Conservation (phyloP, 2,888 invertebrate species). For the Andrena chrysosceles region DNA sequence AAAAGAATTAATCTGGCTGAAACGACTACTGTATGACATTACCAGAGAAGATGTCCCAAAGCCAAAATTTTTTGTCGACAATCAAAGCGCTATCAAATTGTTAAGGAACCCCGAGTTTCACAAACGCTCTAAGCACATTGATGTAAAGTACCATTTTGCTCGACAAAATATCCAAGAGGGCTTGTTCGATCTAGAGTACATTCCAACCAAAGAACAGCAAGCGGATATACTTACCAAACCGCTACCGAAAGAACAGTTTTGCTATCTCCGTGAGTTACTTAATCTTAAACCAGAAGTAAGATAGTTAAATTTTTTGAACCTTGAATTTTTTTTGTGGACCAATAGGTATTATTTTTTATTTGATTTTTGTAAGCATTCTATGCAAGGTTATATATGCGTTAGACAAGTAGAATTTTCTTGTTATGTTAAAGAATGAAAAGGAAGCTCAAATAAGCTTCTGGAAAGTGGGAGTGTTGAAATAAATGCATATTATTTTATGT, state of each 20-base stretch:
- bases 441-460: neutral
- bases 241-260: neutral
- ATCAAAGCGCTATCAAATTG: neutral
- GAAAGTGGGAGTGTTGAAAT: neutral
- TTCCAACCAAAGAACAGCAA: neutral
- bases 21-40: neutral
- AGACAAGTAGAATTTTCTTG: no score
- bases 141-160: no score
- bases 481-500: neutral
- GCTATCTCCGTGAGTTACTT: neutral
- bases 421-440: neutral
- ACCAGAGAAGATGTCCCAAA: neutral
- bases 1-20: neutral
- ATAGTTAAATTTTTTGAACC: no score
- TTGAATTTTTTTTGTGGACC: neutral
- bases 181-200: neutral
- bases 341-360: slow-evolving; percentile 2
- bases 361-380: neutral
- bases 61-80: neutral
- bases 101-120: neutral
- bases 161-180: neutral
- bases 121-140: neutral
- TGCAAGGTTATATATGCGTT: neutral
- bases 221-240: neutral
- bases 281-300: neutral